Conservation (phyloP, 2,888 invertebrate species). For the Thereva nobilitata region DNA sequence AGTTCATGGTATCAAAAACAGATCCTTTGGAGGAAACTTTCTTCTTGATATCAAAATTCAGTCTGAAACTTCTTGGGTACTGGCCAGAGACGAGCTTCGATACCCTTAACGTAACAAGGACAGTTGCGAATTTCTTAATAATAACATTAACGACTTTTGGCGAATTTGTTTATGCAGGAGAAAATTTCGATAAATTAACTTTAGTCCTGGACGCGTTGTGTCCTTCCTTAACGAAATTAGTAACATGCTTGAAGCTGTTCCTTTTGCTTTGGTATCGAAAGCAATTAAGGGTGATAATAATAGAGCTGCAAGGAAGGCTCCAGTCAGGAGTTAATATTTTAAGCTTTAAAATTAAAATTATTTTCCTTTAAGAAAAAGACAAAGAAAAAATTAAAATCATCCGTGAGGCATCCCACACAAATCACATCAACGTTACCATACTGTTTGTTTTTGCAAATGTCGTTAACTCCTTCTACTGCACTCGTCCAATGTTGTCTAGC, state of each 20-base stretch:
- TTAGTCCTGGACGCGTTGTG: conserved; percentile 34
- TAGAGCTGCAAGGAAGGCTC: conserved; percentile 11
- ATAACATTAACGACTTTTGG: neutral
- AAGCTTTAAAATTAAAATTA: neutral
- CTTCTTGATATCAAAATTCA: too few species aligned
- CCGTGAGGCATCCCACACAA: conserved; percentile 9
- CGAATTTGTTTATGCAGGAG: conserved; percentile 13
- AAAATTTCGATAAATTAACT: neutral
- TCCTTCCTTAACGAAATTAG: conserved; percentile 32
- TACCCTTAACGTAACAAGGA: neutral
- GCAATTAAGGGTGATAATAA: conserved; percentile 18
- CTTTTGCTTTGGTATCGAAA: conserved; percentile 26
- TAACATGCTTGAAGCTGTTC: conserved; percentile 36
- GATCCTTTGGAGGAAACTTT: too few species aligned
- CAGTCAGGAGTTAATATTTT: too few species aligned
- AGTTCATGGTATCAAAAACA: too few species aligned
- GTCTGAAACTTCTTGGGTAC: neutral
- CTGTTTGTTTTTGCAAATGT: conserved; percentile 24
- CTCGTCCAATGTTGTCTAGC: conserved; percentile 29
- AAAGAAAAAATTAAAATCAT: conserved; percentile 15
- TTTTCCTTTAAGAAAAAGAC: conserved; percentile 22
- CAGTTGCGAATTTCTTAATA: conserved; percentile 6
- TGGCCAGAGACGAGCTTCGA: conserved; percentile 6
- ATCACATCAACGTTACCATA: conserved; percentile 7
- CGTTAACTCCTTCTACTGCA: conserved; percentile 31